Evolutionary conservation across 53 echinoderm and acorn worm species (phyloP), one percentile per base, ranked within the genome.

Genomic region (Arbacia lixula): DNA sequence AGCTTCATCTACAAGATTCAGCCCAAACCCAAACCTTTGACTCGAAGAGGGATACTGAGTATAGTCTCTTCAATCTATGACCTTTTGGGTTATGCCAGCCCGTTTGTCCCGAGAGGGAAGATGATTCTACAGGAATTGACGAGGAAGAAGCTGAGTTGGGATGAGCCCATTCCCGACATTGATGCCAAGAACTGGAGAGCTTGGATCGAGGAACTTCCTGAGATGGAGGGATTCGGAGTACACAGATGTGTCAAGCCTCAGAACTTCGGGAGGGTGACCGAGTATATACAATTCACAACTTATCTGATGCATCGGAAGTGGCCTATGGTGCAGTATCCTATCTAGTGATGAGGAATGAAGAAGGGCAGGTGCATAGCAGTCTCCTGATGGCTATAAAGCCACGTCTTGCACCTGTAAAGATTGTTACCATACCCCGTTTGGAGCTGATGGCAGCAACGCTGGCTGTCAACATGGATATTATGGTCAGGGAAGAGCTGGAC

Each of bases 171-270:
- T 28, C 88, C 85, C 41, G 84, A 65, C 28, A 63, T 42, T 29
- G 62, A 87, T 38, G 41, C 35, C 10, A 30, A 60, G 17, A 76
- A 85, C 6, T 90, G 93, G 93, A 57, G 41, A 40, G 27, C 35
- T 5, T 93, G 93, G 90, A 33, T 69, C 43, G 20, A 80, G 5
- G 90, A 90, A 20, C 57, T 93, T 17, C 84, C 90, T 5, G 25
- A 80, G 46, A 71, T 93, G 64, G 85, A 69, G 21, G 66, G 63
- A 40, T 91, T 76, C 36, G 41, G 55, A 34, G 84, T 94, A 5
- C 36, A 76, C 71, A 86, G 94, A 83, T 94, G 91, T 62, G 38
- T 89, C 12, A 94, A 89, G 37, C 90, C 93, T 27, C 62, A 84
- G 26, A 53, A 68, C 42, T 75, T 84, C 41, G 87, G 83, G 30